Percentiles rank a stretch among this genome's conserved stretches.
phyloP scores from a whole-genome alignment of 2,797 vertebrate genomes.

The Pangasius larnaudii region DNA sequence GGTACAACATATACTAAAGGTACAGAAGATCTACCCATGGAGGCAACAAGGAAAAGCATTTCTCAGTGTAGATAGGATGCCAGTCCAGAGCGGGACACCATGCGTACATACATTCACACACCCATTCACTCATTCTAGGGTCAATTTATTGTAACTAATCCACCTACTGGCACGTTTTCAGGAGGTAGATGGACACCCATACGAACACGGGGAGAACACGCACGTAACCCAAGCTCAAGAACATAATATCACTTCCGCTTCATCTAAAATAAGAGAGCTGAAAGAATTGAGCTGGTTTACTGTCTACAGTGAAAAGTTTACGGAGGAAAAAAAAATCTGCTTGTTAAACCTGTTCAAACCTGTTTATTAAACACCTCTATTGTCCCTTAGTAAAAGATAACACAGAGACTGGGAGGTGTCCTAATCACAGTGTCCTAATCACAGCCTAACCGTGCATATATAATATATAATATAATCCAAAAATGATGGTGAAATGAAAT shows the following conservation, averaged over 20 bases:
- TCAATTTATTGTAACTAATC: not conserved
- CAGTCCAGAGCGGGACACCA: not conserved
- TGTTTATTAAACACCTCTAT: slow-evolving; percentile 30
- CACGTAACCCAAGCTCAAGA: not conserved
- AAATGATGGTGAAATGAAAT: not conserved
- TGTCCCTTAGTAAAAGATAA: not conserved
- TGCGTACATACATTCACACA: not conserved
- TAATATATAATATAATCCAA: not conserved
- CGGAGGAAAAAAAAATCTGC: not conserved
- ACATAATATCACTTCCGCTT: slow-evolving; percentile 10
- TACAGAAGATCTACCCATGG: not conserved
- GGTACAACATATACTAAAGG: not conserved
- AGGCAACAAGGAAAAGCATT: not conserved
- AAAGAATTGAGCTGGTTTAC: not conserved
- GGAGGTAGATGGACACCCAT: not conserved
- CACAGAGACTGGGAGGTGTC: not conserved
- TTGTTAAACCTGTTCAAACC: slow-evolving; percentile 35
- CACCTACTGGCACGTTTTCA: not conserved
- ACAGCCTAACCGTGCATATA: not conserved
- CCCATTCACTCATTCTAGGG: not conserved
- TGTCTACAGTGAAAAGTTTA: not conserved
- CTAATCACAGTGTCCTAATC: not conserved
- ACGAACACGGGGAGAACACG: not conserved
- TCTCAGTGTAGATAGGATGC: not conserved
- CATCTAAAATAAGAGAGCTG: not conserved